phyloP scores from a whole-genome alignment of 2,113 vertebrate species.

The Elgaria multicarinata region DNA sequence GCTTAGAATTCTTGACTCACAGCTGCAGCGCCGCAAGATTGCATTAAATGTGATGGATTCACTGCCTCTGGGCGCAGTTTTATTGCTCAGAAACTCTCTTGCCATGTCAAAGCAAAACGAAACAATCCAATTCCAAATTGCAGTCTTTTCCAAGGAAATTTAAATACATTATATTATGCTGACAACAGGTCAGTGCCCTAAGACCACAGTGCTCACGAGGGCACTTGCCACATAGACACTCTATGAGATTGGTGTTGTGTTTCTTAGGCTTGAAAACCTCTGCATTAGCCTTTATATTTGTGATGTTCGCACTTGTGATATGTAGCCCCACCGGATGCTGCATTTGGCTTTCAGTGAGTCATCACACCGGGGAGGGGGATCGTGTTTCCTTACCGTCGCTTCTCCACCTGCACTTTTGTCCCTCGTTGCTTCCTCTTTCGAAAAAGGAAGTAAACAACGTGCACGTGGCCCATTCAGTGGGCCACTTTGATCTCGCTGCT shows the following conservation, averaged over 20 bases:
- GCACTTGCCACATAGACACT: background rate
- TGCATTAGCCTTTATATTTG: background rate
- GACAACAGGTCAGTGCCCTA: background rate
- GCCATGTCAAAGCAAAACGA: background rate
- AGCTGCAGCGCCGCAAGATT: background rate
- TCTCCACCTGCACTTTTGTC: no score
- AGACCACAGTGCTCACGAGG: background rate
- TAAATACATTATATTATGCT: background rate
- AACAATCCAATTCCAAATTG: constrained; percentile 8
- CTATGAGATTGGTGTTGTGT: no score
- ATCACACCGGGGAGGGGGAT: no score
- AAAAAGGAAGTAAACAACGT: no score
- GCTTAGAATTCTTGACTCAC: background rate
- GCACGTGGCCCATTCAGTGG: no score
- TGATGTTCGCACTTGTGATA: background rate
- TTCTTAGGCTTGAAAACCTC: background rate
- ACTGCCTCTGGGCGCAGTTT: background rate
- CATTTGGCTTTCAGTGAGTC: background rate
- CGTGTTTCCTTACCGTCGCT: no score
- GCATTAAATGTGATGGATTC: background rate
- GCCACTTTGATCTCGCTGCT: no score
- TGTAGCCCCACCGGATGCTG: background rate
- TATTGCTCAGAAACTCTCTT: background rate
- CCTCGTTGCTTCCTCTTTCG: no score
- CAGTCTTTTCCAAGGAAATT: constrained; percentile 30